Percentiles rank a stretch among this genome's conserved stretches.
Conservation (phyloP, 35 echinoderm and acorn worm genomes). For the Lytechinus variegatus region DNA sequence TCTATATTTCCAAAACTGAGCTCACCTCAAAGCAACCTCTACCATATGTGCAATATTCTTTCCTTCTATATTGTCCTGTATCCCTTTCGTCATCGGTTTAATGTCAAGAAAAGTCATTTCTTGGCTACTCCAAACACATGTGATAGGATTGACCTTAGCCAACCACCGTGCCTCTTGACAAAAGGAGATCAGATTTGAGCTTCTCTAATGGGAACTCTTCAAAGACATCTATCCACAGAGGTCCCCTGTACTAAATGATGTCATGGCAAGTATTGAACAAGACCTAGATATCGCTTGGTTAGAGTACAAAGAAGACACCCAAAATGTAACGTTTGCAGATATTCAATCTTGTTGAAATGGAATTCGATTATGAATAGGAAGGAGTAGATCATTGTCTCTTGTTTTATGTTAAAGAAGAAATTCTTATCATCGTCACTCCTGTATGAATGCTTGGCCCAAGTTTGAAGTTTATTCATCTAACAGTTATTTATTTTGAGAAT, state of each 20-base stretch:
- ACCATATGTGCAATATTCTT: not conserved
- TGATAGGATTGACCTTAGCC: not conserved
- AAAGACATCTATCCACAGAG: not conserved
- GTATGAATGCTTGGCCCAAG: no score
- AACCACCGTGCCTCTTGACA: not conserved
- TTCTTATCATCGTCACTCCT: no score
- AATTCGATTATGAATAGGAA: no score
- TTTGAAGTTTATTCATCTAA: no score
- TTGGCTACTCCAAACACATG: not conserved
- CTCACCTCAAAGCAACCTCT: not conserved
- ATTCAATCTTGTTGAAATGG: not conserved
- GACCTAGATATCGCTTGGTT: not conserved
- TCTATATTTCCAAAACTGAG: no score
- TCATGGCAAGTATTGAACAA: not conserved
- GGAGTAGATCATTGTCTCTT: no score
- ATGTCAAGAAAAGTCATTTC: not conserved
- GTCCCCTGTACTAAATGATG: not conserved
- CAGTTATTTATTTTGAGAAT: no score
- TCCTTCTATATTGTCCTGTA: not conserved
- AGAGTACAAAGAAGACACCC: not conserved
- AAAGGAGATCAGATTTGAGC: conserved; percentile 1
- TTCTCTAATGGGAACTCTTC: not conserved
- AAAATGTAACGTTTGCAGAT: not conserved
- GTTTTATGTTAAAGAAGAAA: no score
- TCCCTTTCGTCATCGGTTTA: not conserved